Conservation (phyloP, 2,888 invertebrate genomes). For the Torymus texanus region DNA sequence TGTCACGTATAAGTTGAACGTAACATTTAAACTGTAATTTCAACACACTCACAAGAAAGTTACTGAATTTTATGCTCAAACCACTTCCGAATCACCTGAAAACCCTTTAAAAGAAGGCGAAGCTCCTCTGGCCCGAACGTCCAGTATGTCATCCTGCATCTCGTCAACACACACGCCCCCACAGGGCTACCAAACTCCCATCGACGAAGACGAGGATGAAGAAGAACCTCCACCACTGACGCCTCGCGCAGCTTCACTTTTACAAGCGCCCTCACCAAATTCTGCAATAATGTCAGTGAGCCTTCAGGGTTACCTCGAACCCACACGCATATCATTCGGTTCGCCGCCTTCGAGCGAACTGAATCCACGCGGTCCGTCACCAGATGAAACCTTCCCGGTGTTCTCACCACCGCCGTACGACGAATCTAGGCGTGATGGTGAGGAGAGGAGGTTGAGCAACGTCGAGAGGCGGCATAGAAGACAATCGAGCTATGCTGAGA, state of each 20-base stretch:
- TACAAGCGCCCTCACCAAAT: conserved; percentile 85
- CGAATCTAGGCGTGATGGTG: conserved; percentile 24
- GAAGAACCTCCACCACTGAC: conserved; percentile 73
- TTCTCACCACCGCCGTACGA: conserved; percentile 88
- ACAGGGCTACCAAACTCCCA: conserved; percentile 88
- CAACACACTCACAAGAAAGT: no score
- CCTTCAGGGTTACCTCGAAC: conserved; percentile 90
- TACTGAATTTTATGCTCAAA: no score
- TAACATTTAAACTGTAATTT: no score
- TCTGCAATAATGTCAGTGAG: conserved; percentile 90
- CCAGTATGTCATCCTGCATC: conserved; percentile 80
- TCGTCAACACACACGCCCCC: conserved; percentile 80
- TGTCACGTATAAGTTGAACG: no score
- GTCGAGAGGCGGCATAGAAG: conserved; percentile 60
- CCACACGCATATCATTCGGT: conserved; percentile 87
- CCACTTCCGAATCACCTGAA: no score
- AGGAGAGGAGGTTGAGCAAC: not conserved
- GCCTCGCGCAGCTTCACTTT: conserved; percentile 77
- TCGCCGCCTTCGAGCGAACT: conserved; percentile 86
- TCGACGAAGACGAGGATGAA: conserved; percentile 79
- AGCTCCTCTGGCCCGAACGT: conserved; percentile 78
- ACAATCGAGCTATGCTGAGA: conserved; percentile 76
- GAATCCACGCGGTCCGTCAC: conserved; percentile 81
- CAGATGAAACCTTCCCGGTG: conserved; percentile 90
- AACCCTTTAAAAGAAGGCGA: conserved; percentile 63